Evolutionary conservation across 2,888 invertebrate genomes (phyloP), one percentile per base, ranked within the genome.

Genomic region (Neoitamus cyanurus): DNA sequence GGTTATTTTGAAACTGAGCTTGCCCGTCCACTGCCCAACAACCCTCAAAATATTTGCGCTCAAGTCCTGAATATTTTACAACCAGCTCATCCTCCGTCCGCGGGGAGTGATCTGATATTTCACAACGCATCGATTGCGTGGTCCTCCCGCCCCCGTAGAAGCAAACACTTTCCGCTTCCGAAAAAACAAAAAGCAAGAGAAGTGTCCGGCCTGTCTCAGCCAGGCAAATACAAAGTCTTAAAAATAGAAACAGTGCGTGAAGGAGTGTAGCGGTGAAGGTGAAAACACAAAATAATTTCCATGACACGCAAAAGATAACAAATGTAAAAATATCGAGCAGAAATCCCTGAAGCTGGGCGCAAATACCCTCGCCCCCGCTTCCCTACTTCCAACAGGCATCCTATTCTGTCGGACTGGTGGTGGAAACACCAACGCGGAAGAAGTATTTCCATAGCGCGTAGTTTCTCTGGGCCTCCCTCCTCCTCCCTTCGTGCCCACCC

Each of bases 401-500:
- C n/a, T 42, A 9, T 42, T 75, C 75, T 75, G 20, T 37, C 1
- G 42, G 42, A 20, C 28, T 25, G 75, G 42, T 28, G 75, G 58
- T 25, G 28, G 42, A 75, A 70, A 75, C 36, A 73, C 34, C 31
- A 73, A 37, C 58, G 58, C 58, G 58, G 58, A 58, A 58, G 58
- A 7, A 48, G 48, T 48, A 25, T 75, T 75, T 75, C 37, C 42
- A 75, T 73, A 75, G 37, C 34, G 42, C 42, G 75, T 75, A 42
- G 42, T 75, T 75, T 37, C 42, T 42, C 25, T 20, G 15, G 6
- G 7, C 20, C 58, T 58, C 7, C 58, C 25, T 2, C 48, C 48
- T 15, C 1, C 20, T 9, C 9, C 58, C 58, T 20, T 58, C 15
- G 1, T 48, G 3, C 13, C 15, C 5, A 6, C 58, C 25, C 20